These are phyloP conservation scores for Drosophila ogumai DNA, from an alignment of 1,140 invertebrate genomes.

Conservation along the genomic window DNA sequence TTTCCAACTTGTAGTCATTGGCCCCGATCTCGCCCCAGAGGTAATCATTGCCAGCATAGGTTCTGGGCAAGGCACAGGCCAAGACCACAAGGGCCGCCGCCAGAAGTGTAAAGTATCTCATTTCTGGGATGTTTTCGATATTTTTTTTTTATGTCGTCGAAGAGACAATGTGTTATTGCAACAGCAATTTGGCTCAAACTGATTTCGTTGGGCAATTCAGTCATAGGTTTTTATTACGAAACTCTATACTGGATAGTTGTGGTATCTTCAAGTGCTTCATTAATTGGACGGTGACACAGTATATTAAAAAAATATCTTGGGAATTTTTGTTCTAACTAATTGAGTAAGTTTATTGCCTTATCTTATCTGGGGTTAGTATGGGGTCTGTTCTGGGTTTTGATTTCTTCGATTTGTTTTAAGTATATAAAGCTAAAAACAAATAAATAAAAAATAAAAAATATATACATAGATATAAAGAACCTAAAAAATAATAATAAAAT, in stretches of 20 bases:
- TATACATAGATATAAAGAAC: no score
- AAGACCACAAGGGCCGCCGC: conserved; percentile 23
- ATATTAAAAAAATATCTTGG: conserved; percentile 31
- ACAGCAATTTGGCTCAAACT: conserved; percentile 22
- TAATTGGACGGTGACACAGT: conserved; percentile 13
- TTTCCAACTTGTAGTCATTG: conserved; percentile 68
- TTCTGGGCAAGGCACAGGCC: conserved; percentile 22
- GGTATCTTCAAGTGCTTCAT: conserved; percentile 28
- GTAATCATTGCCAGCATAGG: conserved; percentile 56
- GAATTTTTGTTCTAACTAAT: conserved; percentile 9
- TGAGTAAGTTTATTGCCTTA: conserved; percentile 3
- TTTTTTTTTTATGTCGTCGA: neutral
- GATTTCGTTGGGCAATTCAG: conserved; percentile 11
- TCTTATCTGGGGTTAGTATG: neutral
- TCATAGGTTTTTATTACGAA: conserved; percentile 39
- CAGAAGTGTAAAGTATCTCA: conserved; percentile 4
- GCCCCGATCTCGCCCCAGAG: conserved; percentile 58
- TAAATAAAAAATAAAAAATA: no score
- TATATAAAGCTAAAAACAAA: no score
- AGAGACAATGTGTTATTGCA: conserved; percentile 2
- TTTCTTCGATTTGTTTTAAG: neutral
- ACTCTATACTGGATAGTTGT: conserved; percentile 12
- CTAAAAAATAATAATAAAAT: no score
- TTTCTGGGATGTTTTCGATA: neutral
- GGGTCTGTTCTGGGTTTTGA: neutral